phyloP scores from a whole-genome alignment of 2,797 vertebrate species.

The Ctenopoma kingsleyae region DNA sequence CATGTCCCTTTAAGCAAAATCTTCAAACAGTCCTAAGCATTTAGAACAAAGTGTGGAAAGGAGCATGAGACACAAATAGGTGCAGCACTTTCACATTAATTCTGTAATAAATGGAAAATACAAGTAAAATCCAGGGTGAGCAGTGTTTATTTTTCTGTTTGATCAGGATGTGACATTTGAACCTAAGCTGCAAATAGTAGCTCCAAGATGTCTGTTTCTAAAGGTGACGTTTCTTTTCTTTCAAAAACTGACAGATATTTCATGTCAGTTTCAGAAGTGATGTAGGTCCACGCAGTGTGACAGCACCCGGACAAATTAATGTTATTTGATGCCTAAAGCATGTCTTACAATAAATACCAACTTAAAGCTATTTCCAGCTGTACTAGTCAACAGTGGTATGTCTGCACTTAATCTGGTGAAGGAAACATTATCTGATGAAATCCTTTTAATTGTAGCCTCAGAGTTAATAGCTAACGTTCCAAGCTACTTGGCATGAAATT shows the following conservation, averaged over 20 bases:
- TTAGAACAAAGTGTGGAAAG: background rate
- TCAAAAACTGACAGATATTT: background rate
- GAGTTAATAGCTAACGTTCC: slow-evolving; percentile 65
- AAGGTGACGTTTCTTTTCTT: background rate
- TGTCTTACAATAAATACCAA: slow-evolving; percentile 16
- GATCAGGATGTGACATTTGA: slow-evolving; percentile 4
- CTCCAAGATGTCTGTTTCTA: background rate
- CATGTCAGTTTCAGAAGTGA: background rate
- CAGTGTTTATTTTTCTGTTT: background rate
- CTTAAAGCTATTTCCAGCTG: slow-evolving; percentile 32
- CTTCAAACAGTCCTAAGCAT: background rate
- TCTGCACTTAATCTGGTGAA: slow-evolving; percentile 36
- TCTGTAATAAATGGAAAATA: background rate
- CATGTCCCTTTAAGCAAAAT: background rate
- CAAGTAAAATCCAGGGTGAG: background rate
- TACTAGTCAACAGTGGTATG: slow-evolving; percentile 27
- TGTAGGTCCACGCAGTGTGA: background rate
- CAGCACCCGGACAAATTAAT: slow-evolving; percentile 11
- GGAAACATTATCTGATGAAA: slow-evolving; percentile 56
- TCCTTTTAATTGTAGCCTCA: slow-evolving; percentile 64
- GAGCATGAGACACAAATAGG: background rate
- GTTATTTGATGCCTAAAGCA: background rate
- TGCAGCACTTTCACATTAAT: background rate
- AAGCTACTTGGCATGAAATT: slow-evolving; percentile 63
- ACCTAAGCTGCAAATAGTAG: background rate